Percentiles rank a stretch among this genome's conserved stretches.
Conservation (phyloP, 2,797 vertebrate species). For the Eutrigla gurnardus region DNA sequence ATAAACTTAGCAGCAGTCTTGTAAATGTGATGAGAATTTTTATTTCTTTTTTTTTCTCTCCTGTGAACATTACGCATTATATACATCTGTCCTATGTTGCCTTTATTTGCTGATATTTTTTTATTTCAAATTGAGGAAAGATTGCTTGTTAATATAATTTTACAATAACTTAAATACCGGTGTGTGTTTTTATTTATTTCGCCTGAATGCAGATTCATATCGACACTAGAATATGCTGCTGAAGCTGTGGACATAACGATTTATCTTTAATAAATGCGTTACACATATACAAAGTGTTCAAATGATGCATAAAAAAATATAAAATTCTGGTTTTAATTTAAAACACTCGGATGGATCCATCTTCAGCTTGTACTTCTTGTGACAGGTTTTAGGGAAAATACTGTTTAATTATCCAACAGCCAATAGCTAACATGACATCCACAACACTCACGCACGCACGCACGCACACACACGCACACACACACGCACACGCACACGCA, state of each 20-base stretch:
- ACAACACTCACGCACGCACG: no score
- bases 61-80: slow-evolving; percentile 84
- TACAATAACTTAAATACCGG: slow-evolving; percentile 86
- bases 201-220: not conserved
- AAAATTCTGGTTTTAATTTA: not conserved
- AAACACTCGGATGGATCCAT: not conserved
- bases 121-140: slow-evolving; percentile 86
- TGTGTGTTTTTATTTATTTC: slow-evolving; percentile 60
- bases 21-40: slow-evolving; percentile 82
- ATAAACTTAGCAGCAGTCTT: slow-evolving; percentile 83
- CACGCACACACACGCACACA: no score
- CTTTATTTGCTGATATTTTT: slow-evolving; percentile 85
- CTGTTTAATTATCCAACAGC: slow-evolving; percentile 49
- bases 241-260: not conserved
- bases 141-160: slow-evolving; percentile 90
- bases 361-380: slow-evolving; percentile 52
- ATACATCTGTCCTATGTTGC: slow-evolving; percentile 83
- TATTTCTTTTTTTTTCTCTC: slow-evolving; percentile 51
- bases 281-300: not conserved
- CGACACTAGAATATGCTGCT: not conserved
- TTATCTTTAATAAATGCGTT: not conserved
- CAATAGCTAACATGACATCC: slow-evolving; percentile 47
- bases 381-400: slow-evolving; percentile 26
- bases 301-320: not conserved
- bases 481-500: no score